A percentile compares a stretch with the other conserved stretches of the same genome.
These are phyloP conservation scores for Copidosoma aretas DNA, from an alignment of 2,888 invertebrate genomes.

Conservation along the genomic window DNA sequence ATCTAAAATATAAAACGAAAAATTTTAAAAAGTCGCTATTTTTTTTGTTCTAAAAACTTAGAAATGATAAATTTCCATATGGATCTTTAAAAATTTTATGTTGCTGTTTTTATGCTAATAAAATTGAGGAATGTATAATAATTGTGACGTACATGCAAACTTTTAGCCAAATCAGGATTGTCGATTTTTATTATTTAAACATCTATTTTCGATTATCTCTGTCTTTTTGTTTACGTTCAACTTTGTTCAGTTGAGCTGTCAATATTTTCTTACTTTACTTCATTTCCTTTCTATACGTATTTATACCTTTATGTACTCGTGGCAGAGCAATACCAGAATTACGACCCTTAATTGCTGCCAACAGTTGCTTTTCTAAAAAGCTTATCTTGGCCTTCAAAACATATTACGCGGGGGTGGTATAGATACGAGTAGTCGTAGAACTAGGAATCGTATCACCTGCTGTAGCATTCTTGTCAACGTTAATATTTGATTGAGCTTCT, in stretches of 20 bases:
- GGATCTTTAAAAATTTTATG: background rate
- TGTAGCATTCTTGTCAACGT: background rate
- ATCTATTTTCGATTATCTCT: background rate
- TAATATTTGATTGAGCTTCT: background rate
- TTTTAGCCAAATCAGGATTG: background rate
- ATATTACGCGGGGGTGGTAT: background rate
- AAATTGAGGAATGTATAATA: background rate
- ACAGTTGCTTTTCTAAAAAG: background rate
- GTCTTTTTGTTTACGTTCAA: background rate
- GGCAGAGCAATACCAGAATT: background rate
- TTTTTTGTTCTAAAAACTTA: constrained; percentile 19
- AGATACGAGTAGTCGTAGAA: background rate
- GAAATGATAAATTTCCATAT: too few relatives aligned
- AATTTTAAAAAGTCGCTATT: too few relatives aligned
- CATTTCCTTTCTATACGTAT: background rate
- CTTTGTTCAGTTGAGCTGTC: background rate
- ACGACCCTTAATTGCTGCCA: background rate
- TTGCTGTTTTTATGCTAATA: background rate
- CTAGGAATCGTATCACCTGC: background rate
- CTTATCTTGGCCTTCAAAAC: background rate
- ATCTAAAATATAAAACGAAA: background rate
- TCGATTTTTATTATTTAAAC: background rate
- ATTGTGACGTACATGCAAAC: background rate
- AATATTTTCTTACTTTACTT: background rate
- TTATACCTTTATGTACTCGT: background rate